Evolutionary conservation across 2,113 vertebrate species (phyloP), one percentile per base, ranked within the genome.

Genomic region (Thinocorus orbignyianus): DNA sequence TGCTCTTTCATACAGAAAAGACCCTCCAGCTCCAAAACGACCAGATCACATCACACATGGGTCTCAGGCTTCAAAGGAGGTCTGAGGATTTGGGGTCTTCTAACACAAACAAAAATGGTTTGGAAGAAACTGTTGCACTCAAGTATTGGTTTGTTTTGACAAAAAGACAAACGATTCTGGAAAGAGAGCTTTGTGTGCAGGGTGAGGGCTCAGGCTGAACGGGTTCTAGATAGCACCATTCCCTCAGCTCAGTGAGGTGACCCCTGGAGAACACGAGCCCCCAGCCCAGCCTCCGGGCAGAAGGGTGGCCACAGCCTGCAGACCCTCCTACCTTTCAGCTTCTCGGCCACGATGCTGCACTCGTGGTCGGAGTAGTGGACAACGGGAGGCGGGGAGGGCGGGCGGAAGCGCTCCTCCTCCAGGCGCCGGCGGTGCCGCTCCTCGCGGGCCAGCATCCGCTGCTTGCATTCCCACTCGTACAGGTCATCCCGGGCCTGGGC

Each of bases 391-490:
- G 99, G 99, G 1, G 99, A 99, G 13, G 99, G 99, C 0, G 99
- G 99, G 11, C 98, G 98, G 55, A 99, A 96, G 42, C 97, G 98
- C 83, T 99, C 99, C 91, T 99, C 99, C 44, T 99, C 98, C 95
- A 99, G 97, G 66, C 98, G 97, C 57, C 99, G 97, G 55, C 99
- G 98, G 91, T 99, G 99, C 19, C 99, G 98, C 93, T 99, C 99
- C 97, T 99, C 99, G 10, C 99, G 96, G 18, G 99, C 99, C 94
- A 99, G 89, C 99, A 99, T 99, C 33, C 99, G 98, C 98, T 99
- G 99, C 94, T 97, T 98, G 94, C 99, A 99, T 73, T 99, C 99
- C 99, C 99, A 99, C 96, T 99, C 99, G 2, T 99, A 99, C n/a
- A 99, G 98, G 81, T 99, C 99, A 2, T 99, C 99, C 87, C 99